A percentile compares a stretch with the other conserved stretches of the same genome.
Conservation (phyloP, 2,888 invertebrate species). For the Smittia sp. region DNA sequence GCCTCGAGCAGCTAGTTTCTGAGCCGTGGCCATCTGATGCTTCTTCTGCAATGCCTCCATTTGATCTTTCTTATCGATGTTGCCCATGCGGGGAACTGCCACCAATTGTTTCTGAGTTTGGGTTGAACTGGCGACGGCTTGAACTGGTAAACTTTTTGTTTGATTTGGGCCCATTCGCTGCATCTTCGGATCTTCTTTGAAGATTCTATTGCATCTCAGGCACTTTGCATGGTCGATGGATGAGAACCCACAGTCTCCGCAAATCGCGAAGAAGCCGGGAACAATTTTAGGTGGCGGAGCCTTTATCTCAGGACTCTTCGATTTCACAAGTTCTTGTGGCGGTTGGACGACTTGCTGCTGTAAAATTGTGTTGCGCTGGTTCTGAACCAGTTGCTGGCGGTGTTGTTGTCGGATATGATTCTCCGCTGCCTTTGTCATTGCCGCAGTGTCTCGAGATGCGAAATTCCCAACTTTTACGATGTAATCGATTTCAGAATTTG, state of each 20-base stretch:
- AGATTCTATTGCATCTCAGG: slow-evolving; percentile 68
- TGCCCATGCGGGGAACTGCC: neutral
- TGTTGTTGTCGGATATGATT: slow-evolving; percentile 46
- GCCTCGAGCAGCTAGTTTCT: slow-evolving; percentile 16
- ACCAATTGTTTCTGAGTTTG: slow-evolving; percentile 46
- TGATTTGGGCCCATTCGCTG: slow-evolving; percentile 48
- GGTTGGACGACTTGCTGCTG: slow-evolving; percentile 20
- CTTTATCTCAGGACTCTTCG: slow-evolving; percentile 55
- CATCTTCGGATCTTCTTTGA: slow-evolving; percentile 69
- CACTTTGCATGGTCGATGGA: slow-evolving; percentile 78
- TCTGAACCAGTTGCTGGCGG: slow-evolving; percentile 42
- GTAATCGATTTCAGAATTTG: slow-evolving; percentile 73
- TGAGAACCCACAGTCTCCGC: slow-evolving; percentile 75
- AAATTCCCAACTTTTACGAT: slow-evolving; percentile 66
- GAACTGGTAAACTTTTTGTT: neutral
- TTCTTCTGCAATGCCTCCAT: slow-evolving; percentile 42
- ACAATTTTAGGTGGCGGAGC: slow-evolving; percentile 63
- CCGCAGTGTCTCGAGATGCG: slow-evolving; percentile 14
- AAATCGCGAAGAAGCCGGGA: slow-evolving; percentile 73
- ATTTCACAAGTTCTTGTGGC: slow-evolving; percentile 37
- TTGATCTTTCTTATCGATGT: slow-evolving; percentile 42
- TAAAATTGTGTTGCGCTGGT: neutral
- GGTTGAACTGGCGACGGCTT: slow-evolving; percentile 43
- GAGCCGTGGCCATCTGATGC: slow-evolving; percentile 31
- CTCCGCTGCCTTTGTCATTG: slow-evolving; percentile 40